Evolutionary conservation across 2,113 vertebrate species (phyloP), one percentile per base, ranked within the genome.

Genomic region (Cynocephalus volans): DNA sequence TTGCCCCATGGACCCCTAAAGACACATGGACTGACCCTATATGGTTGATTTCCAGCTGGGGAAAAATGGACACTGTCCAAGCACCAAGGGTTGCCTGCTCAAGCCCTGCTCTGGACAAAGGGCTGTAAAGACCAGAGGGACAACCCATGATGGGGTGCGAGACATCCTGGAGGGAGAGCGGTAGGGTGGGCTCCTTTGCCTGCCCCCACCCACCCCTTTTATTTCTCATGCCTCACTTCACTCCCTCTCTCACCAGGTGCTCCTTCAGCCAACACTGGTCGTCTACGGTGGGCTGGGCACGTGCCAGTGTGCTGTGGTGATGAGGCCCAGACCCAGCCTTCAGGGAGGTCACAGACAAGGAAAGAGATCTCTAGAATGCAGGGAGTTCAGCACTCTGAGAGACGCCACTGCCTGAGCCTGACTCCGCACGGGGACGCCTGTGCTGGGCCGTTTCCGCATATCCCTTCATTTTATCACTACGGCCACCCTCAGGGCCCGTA

Each of bases 401-500:
- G 28, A 24, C 23, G 36, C 5, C 21, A 4, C 62, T 56, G 13
- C 50, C 23, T 9, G 77, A 50, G 3, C 19, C 64, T 21, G 2
- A 24, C n/a, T 52, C 52, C 45, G 60, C 33, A 6, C 17, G 1
- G 41, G 28, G 31, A 10, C n/a, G 19, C 48, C 80, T 65, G 9
- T 23, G 41, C 54, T 2, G 2, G 12, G 5, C 3, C 0, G 1
- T 36, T 45, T 73, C 62, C 21, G 13, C 8, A 1, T 7, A 14
- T 10, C 21, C 12, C 8, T 75, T 69, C 5, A 11, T 65, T 45
- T 60, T 50, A 41, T 65, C 23, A 24, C 41, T 17, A 11, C 0
- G 8, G 10, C 83, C n/a, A 19, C 56, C 36, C 13, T 12, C 21
- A 23, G 48, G 19, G 10, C 9, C 8, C 69, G 26, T 28, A 56